Conservation (phyloP, 2,113 vertebrate species). For the Callipepla squamata region DNA sequence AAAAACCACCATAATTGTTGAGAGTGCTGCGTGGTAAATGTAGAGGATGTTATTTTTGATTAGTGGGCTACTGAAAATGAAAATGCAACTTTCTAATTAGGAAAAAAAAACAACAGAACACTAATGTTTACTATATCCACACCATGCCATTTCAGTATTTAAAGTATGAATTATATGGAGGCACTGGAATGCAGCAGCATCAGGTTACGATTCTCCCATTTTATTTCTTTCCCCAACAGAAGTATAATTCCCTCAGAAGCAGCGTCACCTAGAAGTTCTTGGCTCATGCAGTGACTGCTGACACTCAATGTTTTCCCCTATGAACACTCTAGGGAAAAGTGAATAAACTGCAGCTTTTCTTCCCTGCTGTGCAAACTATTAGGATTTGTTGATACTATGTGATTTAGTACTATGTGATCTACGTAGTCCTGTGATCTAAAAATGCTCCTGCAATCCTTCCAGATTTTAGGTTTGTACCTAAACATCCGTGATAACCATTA, state of each 20-base stretch:
- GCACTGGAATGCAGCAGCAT: background rate
- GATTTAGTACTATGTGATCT: background rate
- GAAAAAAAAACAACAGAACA: background rate
- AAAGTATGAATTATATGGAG: background rate
- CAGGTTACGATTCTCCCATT: background rate
- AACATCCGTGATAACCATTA: background rate
- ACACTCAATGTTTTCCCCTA: background rate
- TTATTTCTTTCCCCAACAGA: background rate
- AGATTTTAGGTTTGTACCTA: background rate
- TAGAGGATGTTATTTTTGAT: background rate
- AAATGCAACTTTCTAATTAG: background rate
- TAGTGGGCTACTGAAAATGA: background rate
- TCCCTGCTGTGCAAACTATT: background rate
- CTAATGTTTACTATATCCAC: background rate
- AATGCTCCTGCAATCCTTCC: background rate
- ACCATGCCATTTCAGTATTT: background rate
- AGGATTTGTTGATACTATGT: too few relatives aligned
- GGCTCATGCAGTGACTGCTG: background rate
- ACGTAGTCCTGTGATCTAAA: background rate
- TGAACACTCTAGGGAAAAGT: accelerated
- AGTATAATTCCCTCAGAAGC: background rate
- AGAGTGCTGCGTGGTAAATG: background rate
- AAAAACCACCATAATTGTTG: background rate
- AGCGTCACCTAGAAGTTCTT: background rate
- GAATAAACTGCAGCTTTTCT: background rate